Percentiles rank a stretch among this genome's conserved stretches.
Evolutionary conservation across 1,140 invertebrate genomes (phyloP).

Genomic region (Ooceraea biroi): DNA sequence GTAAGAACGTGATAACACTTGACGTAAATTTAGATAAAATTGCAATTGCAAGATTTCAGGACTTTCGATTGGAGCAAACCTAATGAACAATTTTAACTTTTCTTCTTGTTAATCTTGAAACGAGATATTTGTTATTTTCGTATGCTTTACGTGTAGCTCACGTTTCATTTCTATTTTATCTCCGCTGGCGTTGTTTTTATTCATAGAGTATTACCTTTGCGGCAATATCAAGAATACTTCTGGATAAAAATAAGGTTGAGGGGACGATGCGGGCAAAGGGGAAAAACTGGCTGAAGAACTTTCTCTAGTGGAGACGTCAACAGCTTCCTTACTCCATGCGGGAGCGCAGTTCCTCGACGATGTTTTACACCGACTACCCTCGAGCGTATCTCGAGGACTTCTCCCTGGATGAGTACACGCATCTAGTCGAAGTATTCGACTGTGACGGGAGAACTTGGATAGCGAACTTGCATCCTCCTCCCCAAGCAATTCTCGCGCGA

Average conservation of each 20-base stretch:
- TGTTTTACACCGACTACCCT: constrained; percentile 53
- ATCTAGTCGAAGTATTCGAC: constrained; percentile 25
- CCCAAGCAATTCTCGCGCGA: constrained; percentile 17
- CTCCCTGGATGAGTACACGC: constrained; percentile 52
- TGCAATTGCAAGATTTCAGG: not conserved
- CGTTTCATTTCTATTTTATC: not conserved
- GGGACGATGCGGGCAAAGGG: no score
- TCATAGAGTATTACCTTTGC: no score
- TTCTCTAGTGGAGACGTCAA: constrained; percentile 28
- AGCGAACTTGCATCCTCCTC: constrained; percentile 1
- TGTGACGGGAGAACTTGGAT: constrained; percentile 39
- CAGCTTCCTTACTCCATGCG: constrained; percentile 10
- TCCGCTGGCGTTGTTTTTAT: not conserved
- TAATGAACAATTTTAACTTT: not conserved
- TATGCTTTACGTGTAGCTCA: no score
- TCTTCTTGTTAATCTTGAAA: not conserved
- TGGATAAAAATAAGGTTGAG: not conserved
- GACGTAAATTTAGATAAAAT: not conserved
- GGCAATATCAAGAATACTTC: no score
- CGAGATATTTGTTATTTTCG: not conserved
- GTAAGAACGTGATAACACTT: not conserved
- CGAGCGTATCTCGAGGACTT: constrained; percentile 57
- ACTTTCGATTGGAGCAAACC: not conserved
- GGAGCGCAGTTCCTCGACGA: constrained; percentile 32
- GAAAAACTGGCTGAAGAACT: constrained; percentile 3